Conservation (phyloP, 2,888 invertebrate species). For the Acanthosoma haemorrhoidale region DNA sequence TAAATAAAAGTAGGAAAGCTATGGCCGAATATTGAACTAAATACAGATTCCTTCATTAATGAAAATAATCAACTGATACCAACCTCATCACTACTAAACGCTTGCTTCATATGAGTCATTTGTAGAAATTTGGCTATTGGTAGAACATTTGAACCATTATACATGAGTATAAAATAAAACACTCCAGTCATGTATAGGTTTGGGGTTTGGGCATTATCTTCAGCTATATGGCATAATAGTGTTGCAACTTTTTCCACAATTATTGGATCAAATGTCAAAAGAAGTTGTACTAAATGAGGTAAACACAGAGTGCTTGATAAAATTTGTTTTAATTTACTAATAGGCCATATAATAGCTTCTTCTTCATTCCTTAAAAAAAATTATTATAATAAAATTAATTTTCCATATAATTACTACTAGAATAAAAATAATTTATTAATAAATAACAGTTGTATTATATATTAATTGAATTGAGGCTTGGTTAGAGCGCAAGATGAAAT, state of each 20-base stretch:
- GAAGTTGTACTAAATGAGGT: slow-evolving; percentile 89
- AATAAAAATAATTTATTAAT: too few relatives aligned
- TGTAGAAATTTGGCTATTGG: slow-evolving; percentile 92
- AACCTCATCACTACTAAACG: slow-evolving; percentile 83
- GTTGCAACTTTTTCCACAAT: slow-evolving; percentile 94
- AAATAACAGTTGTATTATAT: too few relatives aligned
- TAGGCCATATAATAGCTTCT: slow-evolving; percentile 90
- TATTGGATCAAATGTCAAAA: slow-evolving; percentile 95
- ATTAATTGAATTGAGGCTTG: too few relatives aligned
- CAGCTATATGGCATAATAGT: slow-evolving; percentile 80
- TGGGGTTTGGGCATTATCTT: slow-evolving; percentile 92
- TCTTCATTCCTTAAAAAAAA: slow-evolving; percentile 86
- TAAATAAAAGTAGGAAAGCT: too few relatives aligned
- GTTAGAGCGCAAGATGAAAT: too few relatives aligned
- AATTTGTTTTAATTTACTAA: slow-evolving; percentile 65
- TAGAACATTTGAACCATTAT: slow-evolving; percentile 94
- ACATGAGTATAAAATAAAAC: slow-evolving; percentile 98
- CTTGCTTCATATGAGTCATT: slow-evolving; percentile 91
- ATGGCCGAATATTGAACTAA: too few relatives aligned
- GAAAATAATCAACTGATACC: too few relatives aligned
- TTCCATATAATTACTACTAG: too few relatives aligned
- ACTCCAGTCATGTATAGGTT: slow-evolving; percentile 91
- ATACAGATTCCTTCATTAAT: too few relatives aligned
- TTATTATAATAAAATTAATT: too few relatives aligned
- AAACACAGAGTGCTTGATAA: slow-evolving; percentile 65